Conservation (phyloP, 1,140 invertebrate genomes). For the Chironomus striatipennis region DNA sequence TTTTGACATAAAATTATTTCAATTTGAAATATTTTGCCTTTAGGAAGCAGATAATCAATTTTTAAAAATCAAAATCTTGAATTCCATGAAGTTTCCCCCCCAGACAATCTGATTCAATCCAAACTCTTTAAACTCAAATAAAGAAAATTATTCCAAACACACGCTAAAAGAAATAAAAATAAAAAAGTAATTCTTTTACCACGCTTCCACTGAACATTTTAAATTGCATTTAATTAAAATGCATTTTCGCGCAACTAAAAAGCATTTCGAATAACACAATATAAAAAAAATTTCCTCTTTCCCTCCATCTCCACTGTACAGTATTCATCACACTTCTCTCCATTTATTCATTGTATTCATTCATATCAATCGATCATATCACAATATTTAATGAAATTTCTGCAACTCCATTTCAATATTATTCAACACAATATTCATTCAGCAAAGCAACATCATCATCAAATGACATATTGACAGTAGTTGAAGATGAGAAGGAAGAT, state of each 20-base stretch:
- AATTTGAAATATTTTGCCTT: no score
- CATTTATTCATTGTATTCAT: neutral
- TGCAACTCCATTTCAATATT: neutral
- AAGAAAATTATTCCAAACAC: no score
- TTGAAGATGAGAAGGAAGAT: neutral
- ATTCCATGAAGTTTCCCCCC: no score
- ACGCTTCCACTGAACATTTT: slow-evolving; percentile 6
- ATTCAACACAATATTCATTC: neutral
- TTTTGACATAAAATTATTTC: no score
- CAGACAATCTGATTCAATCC: no score
- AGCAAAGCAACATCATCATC: neutral
- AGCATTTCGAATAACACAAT: neutral
- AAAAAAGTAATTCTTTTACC: neutral
- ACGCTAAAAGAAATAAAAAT: neutral
- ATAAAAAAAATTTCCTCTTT: neutral
- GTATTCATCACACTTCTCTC: neutral
- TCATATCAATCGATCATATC: neutral
- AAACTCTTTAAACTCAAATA: no score
- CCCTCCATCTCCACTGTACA: no score
- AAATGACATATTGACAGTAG: neutral
- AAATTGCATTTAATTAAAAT: slow-evolving; percentile 15
- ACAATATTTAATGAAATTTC: slow-evolving; percentile 1
- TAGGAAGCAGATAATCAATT: no score
- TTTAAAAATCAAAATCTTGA: no score
- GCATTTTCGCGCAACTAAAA: neutral